Evolutionary conservation across 2,888 invertebrate species (phyloP).

Genomic region (Atethmia centrago): DNA sequence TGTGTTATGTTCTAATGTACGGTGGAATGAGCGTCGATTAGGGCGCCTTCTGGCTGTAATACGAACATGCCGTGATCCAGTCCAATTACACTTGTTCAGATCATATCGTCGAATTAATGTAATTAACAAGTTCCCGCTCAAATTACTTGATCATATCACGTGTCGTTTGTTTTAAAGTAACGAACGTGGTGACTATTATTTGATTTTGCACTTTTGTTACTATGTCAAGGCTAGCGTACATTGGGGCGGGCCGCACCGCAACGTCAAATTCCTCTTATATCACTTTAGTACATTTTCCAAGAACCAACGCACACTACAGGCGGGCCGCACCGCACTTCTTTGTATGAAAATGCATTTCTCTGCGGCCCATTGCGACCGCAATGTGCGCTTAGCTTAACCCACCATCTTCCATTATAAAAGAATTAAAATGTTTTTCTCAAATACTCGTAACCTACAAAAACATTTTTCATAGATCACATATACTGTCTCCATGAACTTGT

Average conservation of each 20-base stretch:
- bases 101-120: constrained; percentile 80
- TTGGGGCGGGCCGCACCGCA: background rate
- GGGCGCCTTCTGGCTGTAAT: constrained; percentile 66
- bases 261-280: background rate
- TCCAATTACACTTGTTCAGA: constrained; percentile 78
- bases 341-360: too few relatives aligned
- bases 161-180: constrained; percentile 76
- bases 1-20: constrained; percentile 53
- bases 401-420: background rate
- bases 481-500: background rate
- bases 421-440: background rate
- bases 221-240: background rate
- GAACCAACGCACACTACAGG: background rate
- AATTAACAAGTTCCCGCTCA: constrained; percentile 79
- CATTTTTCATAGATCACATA: background rate
- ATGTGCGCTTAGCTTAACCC: too few relatives aligned
- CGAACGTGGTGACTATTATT: constrained; percentile 54
- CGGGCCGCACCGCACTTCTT: too few relatives aligned
- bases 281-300: background rate
- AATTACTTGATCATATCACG: constrained; percentile 76
- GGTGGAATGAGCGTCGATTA: constrained; percentile 63
- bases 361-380: too few relatives aligned
- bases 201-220: constrained; percentile 6
- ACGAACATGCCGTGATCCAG: constrained; percentile 74
- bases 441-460: background rate